phyloP scores from a whole-genome alignment of 2,113 vertebrate species.

The Meles meles region DNA sequence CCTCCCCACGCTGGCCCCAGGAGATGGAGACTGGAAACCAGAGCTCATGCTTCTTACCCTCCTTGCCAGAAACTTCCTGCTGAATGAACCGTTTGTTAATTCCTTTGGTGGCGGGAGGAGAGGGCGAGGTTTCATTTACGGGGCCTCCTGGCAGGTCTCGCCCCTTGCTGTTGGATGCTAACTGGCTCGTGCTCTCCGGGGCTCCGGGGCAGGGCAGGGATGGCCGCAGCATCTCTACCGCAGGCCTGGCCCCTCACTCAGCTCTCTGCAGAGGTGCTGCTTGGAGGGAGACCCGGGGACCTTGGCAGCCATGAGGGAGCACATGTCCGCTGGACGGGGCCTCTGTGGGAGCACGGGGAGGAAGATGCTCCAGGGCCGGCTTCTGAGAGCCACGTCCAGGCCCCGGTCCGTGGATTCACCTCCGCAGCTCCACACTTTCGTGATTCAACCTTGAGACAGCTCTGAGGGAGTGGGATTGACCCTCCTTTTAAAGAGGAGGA shows the following conservation, averaged over 20 bases:
- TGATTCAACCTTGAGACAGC: neutral
- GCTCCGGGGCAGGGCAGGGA: too few species aligned
- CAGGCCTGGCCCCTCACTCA: neutral
- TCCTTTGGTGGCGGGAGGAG: neutral
- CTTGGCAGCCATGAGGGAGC: neutral
- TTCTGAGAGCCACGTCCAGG: accelerated
- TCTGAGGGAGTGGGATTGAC: neutral
- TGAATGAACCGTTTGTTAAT: neutral
- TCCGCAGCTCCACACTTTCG: accelerated
- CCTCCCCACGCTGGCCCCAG: neutral
- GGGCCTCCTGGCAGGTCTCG: neutral
- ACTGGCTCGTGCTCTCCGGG: accelerated
- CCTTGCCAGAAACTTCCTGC: neutral
- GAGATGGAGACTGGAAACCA: neutral
- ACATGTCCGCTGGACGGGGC: neutral
- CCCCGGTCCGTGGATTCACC: accelerated
- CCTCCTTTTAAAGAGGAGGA: neutral
- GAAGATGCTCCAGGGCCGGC: accelerated
- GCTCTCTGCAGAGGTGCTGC: neutral
- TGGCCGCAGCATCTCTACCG: neutral
- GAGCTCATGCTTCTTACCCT: neutral
- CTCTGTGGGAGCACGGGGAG: accelerated
- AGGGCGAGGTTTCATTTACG: accelerated
- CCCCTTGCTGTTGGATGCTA: too few species aligned
- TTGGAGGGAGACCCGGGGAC: neutral